Base-by-base conservation (phyloP, 2,797 vertebrate species). In the Rousettus madagascariensis region DNA sequence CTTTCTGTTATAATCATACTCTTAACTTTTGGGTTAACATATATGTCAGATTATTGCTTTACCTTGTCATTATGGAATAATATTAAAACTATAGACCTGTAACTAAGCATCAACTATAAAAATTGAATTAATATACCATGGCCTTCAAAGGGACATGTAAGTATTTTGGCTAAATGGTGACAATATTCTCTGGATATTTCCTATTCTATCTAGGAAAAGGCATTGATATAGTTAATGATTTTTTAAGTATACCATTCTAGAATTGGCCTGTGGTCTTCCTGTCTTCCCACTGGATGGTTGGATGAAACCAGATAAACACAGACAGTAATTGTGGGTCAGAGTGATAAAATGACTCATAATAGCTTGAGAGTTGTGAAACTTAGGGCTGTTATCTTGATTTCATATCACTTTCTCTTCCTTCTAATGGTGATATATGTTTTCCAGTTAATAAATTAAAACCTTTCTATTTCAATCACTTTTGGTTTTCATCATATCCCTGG, bases 1-100 rank as follows among this genome's bases (percentile, higher is more conserved):
- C 30, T 88, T 94, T 94, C 53, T 92, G 65, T 57, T 86, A 46
- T 22, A 92, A 72, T 33, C 36, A 90, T 1, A 30, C 16, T 92
- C 38, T 69, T 90, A 96, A 66, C 72, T 72, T 97, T 97, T 95
- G 69, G 97, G 96, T 96, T 97, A 97, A 87, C 69, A 95, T 96
- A 97, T 98, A 86, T 97, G 97, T 97, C 96, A 98, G 96, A 97
- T 96, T 96, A 82, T 97, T 98, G 95, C 97, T 95, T 98, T 97
- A 96, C 91, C 93, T 79, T 97, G 93, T 95, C 96, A 97, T 98
- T 97, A 97, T 94, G 84, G 65, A 96, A 91, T 96, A 97, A 98
- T 97, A 97, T 97, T 98, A 96, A 98, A 97, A 98, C 97, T 93
- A 95, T 53, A 92, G 94, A 51, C 91, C 97, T 98, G 97, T 95